Conservation (phyloP, 2,797 vertebrate species). For the Bovichtus diacanthus region DNA sequence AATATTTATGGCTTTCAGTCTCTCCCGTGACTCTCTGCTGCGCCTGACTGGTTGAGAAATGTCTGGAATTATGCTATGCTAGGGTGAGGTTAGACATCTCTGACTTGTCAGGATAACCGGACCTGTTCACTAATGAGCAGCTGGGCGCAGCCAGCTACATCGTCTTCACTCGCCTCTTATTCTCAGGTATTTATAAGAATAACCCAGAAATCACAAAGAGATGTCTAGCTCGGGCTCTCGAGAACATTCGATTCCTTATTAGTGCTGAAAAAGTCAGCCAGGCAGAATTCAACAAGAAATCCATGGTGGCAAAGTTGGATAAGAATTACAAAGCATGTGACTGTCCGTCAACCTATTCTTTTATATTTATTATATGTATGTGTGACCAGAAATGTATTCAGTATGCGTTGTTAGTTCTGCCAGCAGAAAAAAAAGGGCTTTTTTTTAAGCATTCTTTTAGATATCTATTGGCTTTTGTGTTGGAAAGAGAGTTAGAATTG, state of each 20-base stretch:
- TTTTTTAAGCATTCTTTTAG: slow-evolving; percentile 28
- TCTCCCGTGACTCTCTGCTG: slow-evolving; percentile 33
- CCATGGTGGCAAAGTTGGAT: slow-evolving; percentile 32
- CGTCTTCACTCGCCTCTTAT: slow-evolving; percentile 55
- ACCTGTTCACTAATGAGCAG: slow-evolving; percentile 75
- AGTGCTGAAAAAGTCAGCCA: slow-evolving; percentile 51
- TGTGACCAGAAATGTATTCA: slow-evolving; percentile 31
- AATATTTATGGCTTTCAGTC: slow-evolving; percentile 50
- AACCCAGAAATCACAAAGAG: slow-evolving; percentile 44
- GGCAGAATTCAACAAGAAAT: slow-evolving; percentile 49
- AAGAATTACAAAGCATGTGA: slow-evolving; percentile 37
- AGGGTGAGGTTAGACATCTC: slow-evolving; percentile 58
- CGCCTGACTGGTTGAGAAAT: slow-evolving; percentile 54
- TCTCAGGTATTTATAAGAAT: slow-evolving; percentile 70
- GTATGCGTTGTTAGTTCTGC: slow-evolving; percentile 22
- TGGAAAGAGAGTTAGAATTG: slow-evolving; percentile 34
- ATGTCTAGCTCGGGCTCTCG: slow-evolving; percentile 32
- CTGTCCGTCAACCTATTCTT: slow-evolving; percentile 23
- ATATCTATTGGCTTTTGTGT: slow-evolving; percentile 36
- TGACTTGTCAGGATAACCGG: slow-evolving; percentile 63
- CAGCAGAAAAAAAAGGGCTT: slow-evolving; percentile 11
- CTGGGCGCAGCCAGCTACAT: slow-evolving; percentile 47
- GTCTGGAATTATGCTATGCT: slow-evolving; percentile 43
- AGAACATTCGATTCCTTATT: slow-evolving; percentile 63
- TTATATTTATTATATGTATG: slow-evolving; percentile 16